phyloP scores from a whole-genome alignment of 2,888 invertebrate species.

The Gryllus longicercus region DNA sequence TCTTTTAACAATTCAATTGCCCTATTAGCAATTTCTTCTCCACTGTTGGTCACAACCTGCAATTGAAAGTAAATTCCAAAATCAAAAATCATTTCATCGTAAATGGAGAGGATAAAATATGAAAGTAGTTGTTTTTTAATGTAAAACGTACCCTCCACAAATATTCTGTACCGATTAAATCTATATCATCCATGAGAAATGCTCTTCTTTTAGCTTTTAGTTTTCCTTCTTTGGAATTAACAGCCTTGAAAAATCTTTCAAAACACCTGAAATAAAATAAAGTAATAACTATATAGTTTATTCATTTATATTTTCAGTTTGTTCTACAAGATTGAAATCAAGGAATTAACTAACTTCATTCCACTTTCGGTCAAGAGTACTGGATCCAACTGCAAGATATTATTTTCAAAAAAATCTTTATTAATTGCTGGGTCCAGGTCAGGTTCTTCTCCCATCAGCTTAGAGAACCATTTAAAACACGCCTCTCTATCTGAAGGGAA shows the following conservation, averaged over 20 bases:
- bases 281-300: neutral
- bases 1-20: constrained; percentile 89
- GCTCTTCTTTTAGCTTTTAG: constrained; percentile 80
- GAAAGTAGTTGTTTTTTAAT: constrained; percentile 34
- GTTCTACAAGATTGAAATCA: no score
- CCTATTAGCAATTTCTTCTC: constrained; percentile 88
- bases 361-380: constrained; percentile 89
- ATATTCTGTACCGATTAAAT: constrained; percentile 94
- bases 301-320: neutral
- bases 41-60: constrained; percentile 81
- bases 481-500: constrained; percentile 91
- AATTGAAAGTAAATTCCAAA: neutral
- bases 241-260: constrained; percentile 87
- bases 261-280: constrained; percentile 51
- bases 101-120: constrained; percentile 23
- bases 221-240: constrained; percentile 92
- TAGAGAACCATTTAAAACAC: constrained; percentile 97
- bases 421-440: constrained; percentile 95
- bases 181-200: constrained; percentile 86
- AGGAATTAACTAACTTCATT: constrained; percentile 66
- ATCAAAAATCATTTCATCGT: constrained; percentile 5
- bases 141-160: constrained; percentile 74
- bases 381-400: constrained; percentile 88
- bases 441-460: constrained; percentile 94
- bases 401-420: constrained; percentile 92